These are phyloP conservation scores for Sminthurinus aureus DNA, from an alignment of 2,888 invertebrate species.

Conservation along the genomic window DNA sequence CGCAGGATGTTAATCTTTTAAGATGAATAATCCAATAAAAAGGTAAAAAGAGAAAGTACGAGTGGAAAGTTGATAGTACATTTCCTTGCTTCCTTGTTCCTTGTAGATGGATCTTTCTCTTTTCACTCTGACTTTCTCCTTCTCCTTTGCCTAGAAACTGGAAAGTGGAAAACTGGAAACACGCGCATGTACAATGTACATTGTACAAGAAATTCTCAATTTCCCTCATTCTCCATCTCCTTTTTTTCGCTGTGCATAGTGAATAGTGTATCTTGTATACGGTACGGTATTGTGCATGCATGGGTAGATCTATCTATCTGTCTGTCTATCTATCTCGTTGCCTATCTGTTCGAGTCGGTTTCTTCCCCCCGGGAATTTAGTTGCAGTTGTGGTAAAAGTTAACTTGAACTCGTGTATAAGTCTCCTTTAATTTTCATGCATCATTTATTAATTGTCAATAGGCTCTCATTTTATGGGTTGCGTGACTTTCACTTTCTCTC, in stretches of 20 bases:
- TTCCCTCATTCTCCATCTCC: background rate
- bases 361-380: background rate
- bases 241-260: background rate
- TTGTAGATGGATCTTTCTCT: no score
- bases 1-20: conserved; percentile 20
- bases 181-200: no score
- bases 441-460: conserved; percentile 12
- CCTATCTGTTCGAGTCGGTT: background rate
- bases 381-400: background rate
- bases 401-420: background rate
- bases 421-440: conserved; percentile 13
- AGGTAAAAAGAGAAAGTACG: conserved; percentile 5
- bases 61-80: no score
- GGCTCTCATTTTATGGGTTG: conserved; percentile 5
- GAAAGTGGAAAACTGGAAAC: no score
- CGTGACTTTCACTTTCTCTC: background rate
- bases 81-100: no score
- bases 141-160: no score
- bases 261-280: background rate
- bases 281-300: background rate
- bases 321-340: background rate
- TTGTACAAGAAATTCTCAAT: background rate
- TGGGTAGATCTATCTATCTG: background rate
- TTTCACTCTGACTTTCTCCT: no score
- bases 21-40: conserved; percentile 15